Base-by-base conservation (phyloP, 1,140 invertebrate genomes). In the Drosophila sucinea region DNA sequence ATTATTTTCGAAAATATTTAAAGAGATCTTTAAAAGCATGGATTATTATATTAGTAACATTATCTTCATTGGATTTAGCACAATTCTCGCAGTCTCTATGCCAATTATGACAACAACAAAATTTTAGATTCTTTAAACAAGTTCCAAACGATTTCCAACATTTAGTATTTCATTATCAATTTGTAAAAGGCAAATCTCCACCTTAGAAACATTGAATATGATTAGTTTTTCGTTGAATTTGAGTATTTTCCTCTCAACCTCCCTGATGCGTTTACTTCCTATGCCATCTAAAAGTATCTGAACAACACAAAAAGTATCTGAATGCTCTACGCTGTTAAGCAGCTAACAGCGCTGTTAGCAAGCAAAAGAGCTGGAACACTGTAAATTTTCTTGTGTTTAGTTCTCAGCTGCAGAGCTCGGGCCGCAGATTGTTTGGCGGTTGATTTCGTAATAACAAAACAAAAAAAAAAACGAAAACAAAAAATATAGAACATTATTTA, bases 371-470 rank as follows among this genome's bases (percentile, higher is more conserved):
- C 44, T 51, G 44, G 44, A 51, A 51, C 44, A 51, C 23, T 71
- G 40, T 67, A 72, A 78, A 64, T 75, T 82, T 85, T 71, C 70
- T 82, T 54, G 57, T 60, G 62, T 66, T 74, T 68, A 65, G 74
- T 81, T 79, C 56, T 78, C 57, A 35, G 47, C 70, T 67, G 79
- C 25, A 51, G 75, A 78, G 72, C 73, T 73, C 64, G 67, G 51
- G 56, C 41, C 57, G 60, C 76, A 75, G 72, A 75, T 77, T 75
- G 68, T 64, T 51, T 63, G 30, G 35, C 47, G 23, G 67, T 62
- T 63, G 17, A 58, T 57, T 57, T 57, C 35, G 55, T 32, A 33
- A 33, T 17, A n/a, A 32, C 17, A 57, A 57, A 35, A 38, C 25
- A 10, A 60, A 62, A 25, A 29, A 55, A 55, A 41, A 27, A 23